phyloP scores from a whole-genome alignment of 2,113 vertebrate genomes.

The Xenopus tropicalis region DNA sequence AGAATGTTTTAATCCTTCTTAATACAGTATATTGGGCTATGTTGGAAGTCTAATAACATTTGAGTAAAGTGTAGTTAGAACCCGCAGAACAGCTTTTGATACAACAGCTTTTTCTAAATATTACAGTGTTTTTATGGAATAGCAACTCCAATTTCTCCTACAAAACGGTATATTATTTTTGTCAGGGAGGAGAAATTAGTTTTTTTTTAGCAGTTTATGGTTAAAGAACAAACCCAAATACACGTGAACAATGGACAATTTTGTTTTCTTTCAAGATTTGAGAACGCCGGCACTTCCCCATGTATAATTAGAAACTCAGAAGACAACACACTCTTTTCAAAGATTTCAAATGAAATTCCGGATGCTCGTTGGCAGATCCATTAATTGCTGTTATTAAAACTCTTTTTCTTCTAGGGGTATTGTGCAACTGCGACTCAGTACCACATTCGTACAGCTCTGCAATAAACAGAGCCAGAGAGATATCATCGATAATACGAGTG shows the following conservation, averaged over 20 bases:
- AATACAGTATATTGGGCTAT: too few species aligned
- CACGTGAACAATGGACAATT: conserved; percentile 14
- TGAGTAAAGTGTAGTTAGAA: too few species aligned
- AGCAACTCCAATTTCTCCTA: too few species aligned
- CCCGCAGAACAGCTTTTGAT: too few species aligned
- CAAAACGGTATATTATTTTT: too few species aligned
- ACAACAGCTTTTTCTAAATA: too few species aligned
- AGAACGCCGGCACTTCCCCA: neutral
- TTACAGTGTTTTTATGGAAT: too few species aligned
- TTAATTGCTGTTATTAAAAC: conserved; percentile 38
- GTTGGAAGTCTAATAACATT: too few species aligned
- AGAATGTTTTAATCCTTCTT: too few species aligned
- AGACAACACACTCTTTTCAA: conserved; percentile 14
- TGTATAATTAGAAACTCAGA: conserved; percentile 23
- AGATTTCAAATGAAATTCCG: conserved; percentile 13
- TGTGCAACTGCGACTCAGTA: conserved; percentile 2
- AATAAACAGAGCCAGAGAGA: conserved; percentile 1
- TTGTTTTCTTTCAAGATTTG: neutral
- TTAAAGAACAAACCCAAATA: neutral
- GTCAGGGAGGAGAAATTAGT: too few species aligned
- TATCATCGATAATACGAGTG: neutral
- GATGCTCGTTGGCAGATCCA: conserved; percentile 23
- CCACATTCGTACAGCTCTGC: conserved; percentile 11
- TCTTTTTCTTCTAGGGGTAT: conserved; percentile 4
- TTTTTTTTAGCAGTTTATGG: too few species aligned